Evolutionary conservation across 2,888 invertebrate species (phyloP).

Genomic region (Rhagonycha fulva): DNA sequence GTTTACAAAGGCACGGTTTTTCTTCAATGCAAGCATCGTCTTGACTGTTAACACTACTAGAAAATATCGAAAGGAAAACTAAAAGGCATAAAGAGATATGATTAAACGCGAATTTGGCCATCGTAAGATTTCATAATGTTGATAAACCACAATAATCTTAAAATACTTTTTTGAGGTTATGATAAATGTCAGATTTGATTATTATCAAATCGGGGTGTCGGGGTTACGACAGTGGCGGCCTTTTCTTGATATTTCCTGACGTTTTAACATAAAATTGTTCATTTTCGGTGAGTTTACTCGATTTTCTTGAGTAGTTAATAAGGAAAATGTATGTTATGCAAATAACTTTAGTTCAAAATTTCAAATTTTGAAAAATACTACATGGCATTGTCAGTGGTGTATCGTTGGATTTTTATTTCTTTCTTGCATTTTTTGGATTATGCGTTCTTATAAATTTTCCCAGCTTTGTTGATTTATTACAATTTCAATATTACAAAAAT

Average conservation of each 20-base stretch:
- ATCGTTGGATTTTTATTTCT: not conserved
- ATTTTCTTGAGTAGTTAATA: not conserved
- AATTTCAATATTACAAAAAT: not conserved
- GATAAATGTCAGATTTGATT: slow-evolving; percentile 16
- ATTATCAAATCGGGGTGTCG: not conserved
- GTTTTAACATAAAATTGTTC: not conserved
- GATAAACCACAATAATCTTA: not conserved
- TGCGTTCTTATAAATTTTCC: not conserved
- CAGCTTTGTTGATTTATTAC: not conserved
- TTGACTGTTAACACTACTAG: not conserved
- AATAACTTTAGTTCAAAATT: not conserved
- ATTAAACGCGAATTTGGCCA: slow-evolving; percentile 21
- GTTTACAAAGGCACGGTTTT: slow-evolving; percentile 46
- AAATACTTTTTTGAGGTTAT: slow-evolving; percentile 24
- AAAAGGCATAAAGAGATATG: slow-evolving; percentile 13
- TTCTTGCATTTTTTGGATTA: not conserved
- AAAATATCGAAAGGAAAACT: slow-evolving; percentile 9
- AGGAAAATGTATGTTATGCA: not conserved
- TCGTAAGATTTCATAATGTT: slow-evolving; percentile 14
- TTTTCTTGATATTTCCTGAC: not conserved
- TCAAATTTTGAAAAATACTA: not conserved
- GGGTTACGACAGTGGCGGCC: not conserved
- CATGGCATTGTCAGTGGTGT: not conserved
- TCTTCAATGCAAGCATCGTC: slow-evolving; percentile 27
- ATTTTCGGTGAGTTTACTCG: not conserved